phyloP scores from a whole-genome alignment of 1,140 invertebrate genomes.

The Branchinecta lynchi region DNA sequence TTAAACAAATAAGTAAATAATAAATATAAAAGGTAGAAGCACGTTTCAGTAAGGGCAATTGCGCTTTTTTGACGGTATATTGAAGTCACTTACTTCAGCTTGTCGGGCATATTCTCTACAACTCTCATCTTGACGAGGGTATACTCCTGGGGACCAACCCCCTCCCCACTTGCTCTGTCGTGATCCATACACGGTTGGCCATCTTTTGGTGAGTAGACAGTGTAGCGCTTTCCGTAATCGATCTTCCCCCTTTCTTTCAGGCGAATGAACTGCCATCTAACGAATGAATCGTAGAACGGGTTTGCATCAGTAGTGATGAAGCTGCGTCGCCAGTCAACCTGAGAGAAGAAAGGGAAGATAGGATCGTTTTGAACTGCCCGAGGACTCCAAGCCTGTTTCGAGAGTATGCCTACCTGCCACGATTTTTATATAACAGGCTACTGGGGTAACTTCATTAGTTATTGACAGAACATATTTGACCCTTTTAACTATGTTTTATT shows the following conservation, averaged over 20 bases:
- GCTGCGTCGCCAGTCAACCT: conserved; percentile 89
- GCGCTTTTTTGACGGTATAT: too few species aligned
- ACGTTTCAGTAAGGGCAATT: too few species aligned
- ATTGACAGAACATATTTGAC: too few species aligned
- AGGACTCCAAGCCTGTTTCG: too few species aligned
- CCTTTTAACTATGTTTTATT: too few species aligned
- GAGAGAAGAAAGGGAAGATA: conserved; percentile 25
- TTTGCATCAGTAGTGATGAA: conserved; percentile 98
- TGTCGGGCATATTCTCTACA: conserved; percentile 51
- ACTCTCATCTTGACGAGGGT: conserved; percentile 91
- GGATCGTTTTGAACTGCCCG: not conserved
- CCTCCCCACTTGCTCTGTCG: conserved; percentile 86
- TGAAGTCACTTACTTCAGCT: conserved; percentile 40
- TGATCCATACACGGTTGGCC: conserved; percentile 99
- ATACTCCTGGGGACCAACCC: conserved; percentile 95
- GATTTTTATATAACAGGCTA: too few species aligned
- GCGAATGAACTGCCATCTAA: conserved; percentile 87
- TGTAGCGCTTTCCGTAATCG: conserved; percentile 92
- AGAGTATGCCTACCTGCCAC: too few species aligned
- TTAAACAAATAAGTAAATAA: too few species aligned
- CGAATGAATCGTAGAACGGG: conserved; percentile 95
- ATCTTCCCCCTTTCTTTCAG: conserved; percentile 78
- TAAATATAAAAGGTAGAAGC: too few species aligned
- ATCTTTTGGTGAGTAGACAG: conserved; percentile 91
- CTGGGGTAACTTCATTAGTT: too few species aligned